phyloP scores from a whole-genome alignment of 2,797 vertebrate genomes.

The Gymnodraco acuticeps region DNA sequence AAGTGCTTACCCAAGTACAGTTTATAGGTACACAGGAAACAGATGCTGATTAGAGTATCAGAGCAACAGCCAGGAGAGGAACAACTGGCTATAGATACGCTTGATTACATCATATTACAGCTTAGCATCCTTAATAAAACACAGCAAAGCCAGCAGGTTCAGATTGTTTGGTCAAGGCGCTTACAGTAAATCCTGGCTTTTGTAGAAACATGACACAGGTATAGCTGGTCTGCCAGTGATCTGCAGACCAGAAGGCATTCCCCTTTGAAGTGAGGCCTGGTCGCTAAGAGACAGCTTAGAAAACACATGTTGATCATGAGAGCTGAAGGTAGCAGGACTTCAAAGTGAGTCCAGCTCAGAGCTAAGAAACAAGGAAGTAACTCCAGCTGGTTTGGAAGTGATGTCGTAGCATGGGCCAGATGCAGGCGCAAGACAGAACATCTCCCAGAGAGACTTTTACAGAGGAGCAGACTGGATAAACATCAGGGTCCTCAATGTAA shows the following conservation, averaged over 20 bases:
- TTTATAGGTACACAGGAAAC: slow-evolving; percentile 36
- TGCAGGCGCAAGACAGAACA: slow-evolving; percentile 4
- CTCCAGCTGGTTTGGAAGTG: background rate
- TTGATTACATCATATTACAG: slow-evolving; percentile 41
- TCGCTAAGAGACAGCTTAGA: slow-evolving; percentile 23
- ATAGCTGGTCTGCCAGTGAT: slow-evolving; percentile 44
- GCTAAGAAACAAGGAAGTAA: background rate
- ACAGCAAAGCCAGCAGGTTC: slow-evolving; percentile 45
- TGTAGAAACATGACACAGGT: slow-evolving; percentile 44
- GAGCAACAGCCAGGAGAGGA: background rate
- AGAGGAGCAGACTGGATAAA: slow-evolving; percentile 33
- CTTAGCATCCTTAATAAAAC: slow-evolving; percentile 49
- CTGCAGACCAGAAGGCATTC: slow-evolving; percentile 13
- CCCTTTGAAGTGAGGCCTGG: slow-evolving; percentile 41
- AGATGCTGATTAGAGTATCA: slow-evolving; percentile 28
- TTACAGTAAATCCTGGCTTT: slow-evolving; percentile 62
- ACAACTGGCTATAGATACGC: background rate
- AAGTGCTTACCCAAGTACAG: slow-evolving; percentile 17
- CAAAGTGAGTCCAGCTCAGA: slow-evolving; percentile 27
- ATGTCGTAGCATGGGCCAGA: background rate
- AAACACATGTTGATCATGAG: slow-evolving; percentile 38
- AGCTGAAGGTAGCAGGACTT: slow-evolving; percentile 11
- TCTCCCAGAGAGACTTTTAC: slow-evolving; percentile 17
- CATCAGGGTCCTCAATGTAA: slow-evolving; percentile 21
- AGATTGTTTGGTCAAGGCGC: slow-evolving; percentile 30